Percentiles rank a stretch among this genome's conserved stretches.
Conservation (phyloP, 1,140 invertebrate species). For the Tyrophagus putrescentiae region DNA sequence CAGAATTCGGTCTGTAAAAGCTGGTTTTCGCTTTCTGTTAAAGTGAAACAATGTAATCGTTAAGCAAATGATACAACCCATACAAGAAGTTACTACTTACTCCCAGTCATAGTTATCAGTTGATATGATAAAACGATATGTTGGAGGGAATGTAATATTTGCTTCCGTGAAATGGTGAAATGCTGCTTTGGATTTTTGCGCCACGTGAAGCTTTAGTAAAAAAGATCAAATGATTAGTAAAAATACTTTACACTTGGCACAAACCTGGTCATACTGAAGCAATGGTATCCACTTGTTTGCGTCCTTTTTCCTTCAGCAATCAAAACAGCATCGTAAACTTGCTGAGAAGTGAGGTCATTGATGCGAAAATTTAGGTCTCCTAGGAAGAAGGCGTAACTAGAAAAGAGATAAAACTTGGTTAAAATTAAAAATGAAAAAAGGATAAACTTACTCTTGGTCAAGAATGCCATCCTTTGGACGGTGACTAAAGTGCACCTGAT, state of each 20-base stretch:
- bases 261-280: constrained; percentile 7
- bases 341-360: neutral
- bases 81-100: neutral
- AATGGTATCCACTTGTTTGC: neutral
- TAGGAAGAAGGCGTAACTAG: constrained; percentile 1
- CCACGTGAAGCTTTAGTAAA: neutral
- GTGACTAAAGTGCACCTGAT: neutral
- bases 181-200: neutral
- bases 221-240: neutral
- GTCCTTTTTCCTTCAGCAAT: neutral
- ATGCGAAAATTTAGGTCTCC: constrained; percentile 12
- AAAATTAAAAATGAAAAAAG: neutral
- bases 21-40: neutral
- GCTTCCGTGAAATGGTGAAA: neutral
- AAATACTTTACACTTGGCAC: neutral
- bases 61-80: neutral
- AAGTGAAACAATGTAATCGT: neutral
- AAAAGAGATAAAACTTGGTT: neutral
- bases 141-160: neutral
- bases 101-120: neutral
- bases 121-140: neutral
- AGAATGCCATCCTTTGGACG: neutral
- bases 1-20: neutral
- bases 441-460: constrained; percentile 1
- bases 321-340: neutral